Base-by-base conservation (phyloP, 2,113 vertebrate species). In the Seriola quinqueradiata region DNA sequence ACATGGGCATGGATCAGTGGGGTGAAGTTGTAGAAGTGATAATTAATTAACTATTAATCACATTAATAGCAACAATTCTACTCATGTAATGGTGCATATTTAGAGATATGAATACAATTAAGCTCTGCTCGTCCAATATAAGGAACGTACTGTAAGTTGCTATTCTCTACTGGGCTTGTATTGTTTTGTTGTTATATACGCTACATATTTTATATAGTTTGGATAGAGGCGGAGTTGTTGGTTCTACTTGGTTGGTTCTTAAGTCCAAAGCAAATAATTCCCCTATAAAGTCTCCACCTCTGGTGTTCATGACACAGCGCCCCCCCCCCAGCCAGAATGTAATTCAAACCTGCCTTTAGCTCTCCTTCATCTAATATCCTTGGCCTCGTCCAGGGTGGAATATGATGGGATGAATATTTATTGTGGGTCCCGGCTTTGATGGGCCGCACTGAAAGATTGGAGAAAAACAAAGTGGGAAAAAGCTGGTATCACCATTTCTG, bases 401-500 rank as follows among this genome's bases (percentile, higher is more conserved):
- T 70, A 84, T 75, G 80, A 87, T 54, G 57, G 77, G 72, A 81
- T 92, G 80, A 88, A 91, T 92, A 93, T 92, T 84, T 92, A 93
- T 88, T 66, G 74, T 40, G 23, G 72, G 78, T 78, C 68, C 50
- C 42, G 28, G 87, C 55, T 87, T 75, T 84, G 81, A 88, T 68
- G 79, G 48, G 81, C 75, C 21, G 50, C 67, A 42, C 28, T 48
- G 75, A 82, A 81, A 72, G 74, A 70, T 70, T 77, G 59, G 48
- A 36, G 54, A 67, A 78, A 84, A 88, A 79, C 67, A 86, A 87
- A 81, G 77, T 69, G 38, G 54, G 21, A 55, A 73, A 77, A 81
- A 84, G 85, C 80, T 75, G 85, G 73, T 77, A 75, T 84, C 65
- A 17, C 81, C 86, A 80, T 89, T 92, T 81, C 63, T 75, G 76